These are phyloP conservation scores for Noctilio leporinus DNA, from an alignment of 2,113 vertebrate genomes.

Conservation along the genomic window DNA sequence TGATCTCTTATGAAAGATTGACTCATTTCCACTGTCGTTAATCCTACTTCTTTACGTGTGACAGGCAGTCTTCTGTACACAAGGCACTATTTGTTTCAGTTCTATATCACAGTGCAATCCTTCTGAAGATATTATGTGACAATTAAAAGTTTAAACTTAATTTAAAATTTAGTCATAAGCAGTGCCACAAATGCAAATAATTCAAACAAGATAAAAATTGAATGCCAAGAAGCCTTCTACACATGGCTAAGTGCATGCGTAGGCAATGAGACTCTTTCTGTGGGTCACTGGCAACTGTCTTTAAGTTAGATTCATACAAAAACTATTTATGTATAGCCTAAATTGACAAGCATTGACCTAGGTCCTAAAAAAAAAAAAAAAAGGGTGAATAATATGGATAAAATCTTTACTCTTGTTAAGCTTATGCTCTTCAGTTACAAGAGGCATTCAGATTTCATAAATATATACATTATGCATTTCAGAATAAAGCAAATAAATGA, in stretches of 20 bases:
- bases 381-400: background rate
- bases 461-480: background rate
- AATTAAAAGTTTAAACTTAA: background rate
- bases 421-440: background rate
- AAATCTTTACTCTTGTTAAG: background rate
- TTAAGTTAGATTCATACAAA: background rate
- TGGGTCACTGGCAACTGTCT: background rate
- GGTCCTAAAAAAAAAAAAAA: background rate
- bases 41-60: background rate
- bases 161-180: background rate
- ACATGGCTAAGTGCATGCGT: background rate
- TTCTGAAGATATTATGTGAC: background rate
- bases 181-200: background rate
- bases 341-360: background rate
- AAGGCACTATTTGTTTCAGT: background rate
- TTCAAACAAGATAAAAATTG: background rate
- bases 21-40: background rate
- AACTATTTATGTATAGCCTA: background rate
- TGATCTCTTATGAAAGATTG: background rate
- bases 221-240: background rate
- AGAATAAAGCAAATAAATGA: background rate
- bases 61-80: background rate
- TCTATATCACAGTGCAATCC: background rate
- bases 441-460: background rate
- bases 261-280: background rate